Conservation (phyloP, 1,140 invertebrate species). For the Lutraria rhynchaena region DNA sequence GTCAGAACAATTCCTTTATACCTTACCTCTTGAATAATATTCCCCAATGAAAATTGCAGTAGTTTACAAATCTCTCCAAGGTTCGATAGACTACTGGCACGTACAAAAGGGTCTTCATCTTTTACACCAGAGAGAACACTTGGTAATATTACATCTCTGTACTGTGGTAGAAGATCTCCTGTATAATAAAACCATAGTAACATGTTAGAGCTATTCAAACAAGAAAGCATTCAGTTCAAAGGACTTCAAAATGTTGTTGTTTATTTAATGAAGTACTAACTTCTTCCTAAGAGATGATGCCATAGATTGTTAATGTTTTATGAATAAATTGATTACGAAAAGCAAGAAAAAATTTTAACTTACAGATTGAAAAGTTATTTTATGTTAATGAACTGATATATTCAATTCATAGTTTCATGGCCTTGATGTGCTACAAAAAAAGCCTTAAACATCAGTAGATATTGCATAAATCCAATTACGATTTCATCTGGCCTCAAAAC, state of each 20-base stretch:
- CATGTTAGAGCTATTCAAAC: background rate
- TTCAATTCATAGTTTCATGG: no score
- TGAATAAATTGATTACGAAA: no score
- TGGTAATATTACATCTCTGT: slow-evolving; percentile 88
- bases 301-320: no score
- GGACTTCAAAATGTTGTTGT: background rate
- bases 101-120: slow-evolving; percentile 88
- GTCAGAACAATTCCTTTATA: no score
- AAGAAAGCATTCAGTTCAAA: background rate
- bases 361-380: no score
- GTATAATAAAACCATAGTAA: slow-evolving; percentile 40
- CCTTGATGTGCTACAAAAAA: no score
- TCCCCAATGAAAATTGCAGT: slow-evolving; percentile 88
- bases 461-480: no score
- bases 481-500: no score
- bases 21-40: slow-evolving; percentile 88
- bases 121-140: slow-evolving; percentile 87
- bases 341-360: no score
- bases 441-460: no score
- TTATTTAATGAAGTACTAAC: background rate
- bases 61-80: slow-evolving; percentile 92
- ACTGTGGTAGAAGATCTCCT: slow-evolving; percentile 89
- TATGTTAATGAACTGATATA: no score
- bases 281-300: no score
- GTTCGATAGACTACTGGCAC: slow-evolving; percentile 92